Evolutionary conservation across 2,888 invertebrate species (phyloP), one percentile per base, ranked within the genome.

Genomic region (Podabrus alpinus): DNA sequence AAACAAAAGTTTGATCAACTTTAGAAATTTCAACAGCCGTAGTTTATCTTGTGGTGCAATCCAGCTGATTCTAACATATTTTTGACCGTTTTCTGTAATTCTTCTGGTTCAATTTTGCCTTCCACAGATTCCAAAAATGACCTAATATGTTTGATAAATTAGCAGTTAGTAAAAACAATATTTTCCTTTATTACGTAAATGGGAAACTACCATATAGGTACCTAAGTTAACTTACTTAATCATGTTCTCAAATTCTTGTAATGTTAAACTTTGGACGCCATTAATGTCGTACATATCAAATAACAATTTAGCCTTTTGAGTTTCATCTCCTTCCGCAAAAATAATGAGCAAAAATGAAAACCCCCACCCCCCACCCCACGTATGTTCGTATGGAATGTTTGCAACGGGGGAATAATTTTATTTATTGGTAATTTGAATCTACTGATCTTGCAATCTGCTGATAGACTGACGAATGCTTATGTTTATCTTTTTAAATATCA

Each of bases 281-380:
- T 90, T 87, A 61, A 90, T 87, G 80, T 91, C 90, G 80, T 91
- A 91, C 89, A 91, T 90, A 80, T 90, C 88, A 82, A 91, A 91
- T 81, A 91, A 86, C 15, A 91, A 82, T 79, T 87, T 87, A 0
- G 88, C 88, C 81, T 90, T 90, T 64, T 89, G 88, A 68, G 89
- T 88, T 15, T 89, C 88, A 66, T 84, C 86, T 61, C 86, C 87
- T 83, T 91, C 90, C 0, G 90, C 88, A 83, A 92, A 91, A 79
- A 91, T 88, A 2, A 90, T 88, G 61, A 91, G 86, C 81, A 91
- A 88, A 83, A 91, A 90, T 10, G 91, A 85, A 82, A 92, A 91
- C 82, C 92, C 92, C 66, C 90, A n/a, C n/a, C n/a, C n/a, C n/a
- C n/a, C n/a, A n/a, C n/a, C n/a, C n/a, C n/a, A n/a, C n/a, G n/a